Percentiles rank a stretch among this genome's conserved stretches.
phyloP scores from a whole-genome alignment of 2,888 invertebrate genomes.

The Erannis defoliaria region DNA sequence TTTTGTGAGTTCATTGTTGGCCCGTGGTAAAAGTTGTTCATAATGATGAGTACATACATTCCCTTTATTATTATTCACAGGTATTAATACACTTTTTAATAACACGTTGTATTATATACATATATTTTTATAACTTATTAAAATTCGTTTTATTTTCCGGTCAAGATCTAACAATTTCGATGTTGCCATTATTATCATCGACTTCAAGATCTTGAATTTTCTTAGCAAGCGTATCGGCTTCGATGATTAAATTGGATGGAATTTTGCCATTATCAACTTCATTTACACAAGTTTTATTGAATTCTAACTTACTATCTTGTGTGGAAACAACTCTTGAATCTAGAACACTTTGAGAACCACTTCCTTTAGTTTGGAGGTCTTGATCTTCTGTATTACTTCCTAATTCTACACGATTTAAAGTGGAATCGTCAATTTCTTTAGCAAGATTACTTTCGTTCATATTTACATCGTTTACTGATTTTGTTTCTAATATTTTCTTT shows the following conservation, averaged over 20 bases:
- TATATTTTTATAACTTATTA: background rate
- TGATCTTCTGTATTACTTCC: background rate
- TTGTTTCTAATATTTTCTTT: background rate
- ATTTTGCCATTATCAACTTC: background rate
- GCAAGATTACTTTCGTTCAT: background rate
- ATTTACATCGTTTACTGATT: background rate
- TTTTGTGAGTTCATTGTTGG: too few relatives aligned
- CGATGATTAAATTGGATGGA: constrained; percentile 5
- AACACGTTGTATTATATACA: background rate
- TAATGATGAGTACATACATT: too few relatives aligned
- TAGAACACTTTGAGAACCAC: background rate
- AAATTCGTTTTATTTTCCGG: background rate
- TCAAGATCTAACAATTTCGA: constrained; percentile 19
- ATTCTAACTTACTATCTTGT: background rate
- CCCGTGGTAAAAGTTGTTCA: too few relatives aligned
- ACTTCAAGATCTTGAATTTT: constrained; percentile 16
- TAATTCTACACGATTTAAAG: background rate
- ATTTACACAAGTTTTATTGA: background rate
- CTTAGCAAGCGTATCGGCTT: background rate
- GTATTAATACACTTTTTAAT: too few relatives aligned
- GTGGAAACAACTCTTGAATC: background rate
- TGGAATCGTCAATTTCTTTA: background rate
- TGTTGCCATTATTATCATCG: background rate
- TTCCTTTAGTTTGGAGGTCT: background rate
- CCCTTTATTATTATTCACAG: too few relatives aligned